These are phyloP conservation scores for Caenorhabditis angaria DNA, from an alignment of 2,888 invertebrate genomes.

Conservation along the genomic window DNA sequence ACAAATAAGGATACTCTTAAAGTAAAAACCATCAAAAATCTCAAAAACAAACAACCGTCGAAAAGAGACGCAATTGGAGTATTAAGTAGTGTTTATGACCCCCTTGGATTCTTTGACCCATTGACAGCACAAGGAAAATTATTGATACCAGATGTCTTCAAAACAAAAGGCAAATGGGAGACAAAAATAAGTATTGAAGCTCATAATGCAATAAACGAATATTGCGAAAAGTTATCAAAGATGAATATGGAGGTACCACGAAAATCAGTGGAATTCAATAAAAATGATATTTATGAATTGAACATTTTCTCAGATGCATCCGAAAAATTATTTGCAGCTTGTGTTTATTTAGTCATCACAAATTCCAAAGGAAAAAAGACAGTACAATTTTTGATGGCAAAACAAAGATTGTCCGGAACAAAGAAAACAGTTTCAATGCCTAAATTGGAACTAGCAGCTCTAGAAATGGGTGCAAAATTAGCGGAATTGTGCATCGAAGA, in stretches of 20 bases:
- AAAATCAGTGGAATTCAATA: too few relatives aligned
- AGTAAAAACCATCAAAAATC: neutral
- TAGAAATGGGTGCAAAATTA: slow-evolving; percentile 6
- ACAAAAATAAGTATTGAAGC: neutral
- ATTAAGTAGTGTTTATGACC: neutral
- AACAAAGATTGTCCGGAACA: slow-evolving; percentile 9
- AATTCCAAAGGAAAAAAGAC: neutral
- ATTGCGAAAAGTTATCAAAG: neutral
- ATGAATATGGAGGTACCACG: neutral
- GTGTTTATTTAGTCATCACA: neutral
- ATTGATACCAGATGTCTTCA: neutral
- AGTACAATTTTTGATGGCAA: neutral
- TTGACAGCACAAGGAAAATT: neutral
- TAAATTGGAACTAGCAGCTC: slow-evolving; percentile 14
- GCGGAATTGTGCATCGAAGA: slow-evolving; percentile 3
- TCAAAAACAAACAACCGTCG: neutral
- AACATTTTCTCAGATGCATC: neutral
- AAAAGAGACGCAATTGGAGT: neutral
- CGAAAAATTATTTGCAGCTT: neutral
- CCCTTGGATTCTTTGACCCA: neutral
- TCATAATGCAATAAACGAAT: neutral
- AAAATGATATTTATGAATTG: neutral
- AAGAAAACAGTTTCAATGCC: slow-evolving; percentile 6
- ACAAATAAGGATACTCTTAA: neutral
- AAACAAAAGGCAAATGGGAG: neutral